phyloP scores from a whole-genome alignment of 2,888 invertebrate genomes.

The Isotomurus palustris region DNA sequence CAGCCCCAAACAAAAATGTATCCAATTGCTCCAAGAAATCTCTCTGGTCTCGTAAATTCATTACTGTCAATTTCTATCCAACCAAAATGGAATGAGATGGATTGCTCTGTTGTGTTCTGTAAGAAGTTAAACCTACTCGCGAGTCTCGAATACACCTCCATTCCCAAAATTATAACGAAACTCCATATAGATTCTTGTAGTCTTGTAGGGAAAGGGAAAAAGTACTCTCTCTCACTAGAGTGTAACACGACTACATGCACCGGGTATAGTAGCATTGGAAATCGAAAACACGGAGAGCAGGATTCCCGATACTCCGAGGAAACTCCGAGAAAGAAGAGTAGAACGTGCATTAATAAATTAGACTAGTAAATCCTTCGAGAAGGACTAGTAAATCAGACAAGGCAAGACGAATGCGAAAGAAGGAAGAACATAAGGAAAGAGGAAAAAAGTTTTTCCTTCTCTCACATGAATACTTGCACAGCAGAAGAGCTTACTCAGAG shows the following conservation, averaged over 20 bases:
- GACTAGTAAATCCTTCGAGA: slow-evolving; percentile 6
- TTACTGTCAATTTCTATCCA: slow-evolving; percentile 24
- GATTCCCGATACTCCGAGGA: neutral
- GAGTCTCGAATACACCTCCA: too few relatives aligned
- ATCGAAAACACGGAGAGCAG: neutral
- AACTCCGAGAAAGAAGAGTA: too few relatives aligned
- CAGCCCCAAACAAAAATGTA: too few relatives aligned
- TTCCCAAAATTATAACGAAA: neutral
- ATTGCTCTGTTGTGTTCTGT: too few relatives aligned
- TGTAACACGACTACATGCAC: neutral
- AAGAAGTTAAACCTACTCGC: too few relatives aligned
- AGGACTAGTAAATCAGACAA: neutral
- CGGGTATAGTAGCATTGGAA: neutral
- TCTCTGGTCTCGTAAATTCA: slow-evolving; percentile 28
- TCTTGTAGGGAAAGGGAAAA: neutral
- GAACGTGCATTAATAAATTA: slow-evolving; percentile 7
- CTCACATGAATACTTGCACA: too few relatives aligned
- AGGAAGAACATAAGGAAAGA: neutral
- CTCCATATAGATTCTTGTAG: neutral
- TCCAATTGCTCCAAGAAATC: too few relatives aligned
- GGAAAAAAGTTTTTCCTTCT: too few relatives aligned
- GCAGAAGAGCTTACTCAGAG: too few relatives aligned
- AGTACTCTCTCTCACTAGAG: neutral
- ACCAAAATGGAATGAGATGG: neutral
- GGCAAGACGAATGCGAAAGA: neutral